Evolutionary conservation across 1,140 invertebrate species (phyloP), one percentile per base, ranked within the genome.

Genomic region (Chrysomallon squamiferum): DNA sequence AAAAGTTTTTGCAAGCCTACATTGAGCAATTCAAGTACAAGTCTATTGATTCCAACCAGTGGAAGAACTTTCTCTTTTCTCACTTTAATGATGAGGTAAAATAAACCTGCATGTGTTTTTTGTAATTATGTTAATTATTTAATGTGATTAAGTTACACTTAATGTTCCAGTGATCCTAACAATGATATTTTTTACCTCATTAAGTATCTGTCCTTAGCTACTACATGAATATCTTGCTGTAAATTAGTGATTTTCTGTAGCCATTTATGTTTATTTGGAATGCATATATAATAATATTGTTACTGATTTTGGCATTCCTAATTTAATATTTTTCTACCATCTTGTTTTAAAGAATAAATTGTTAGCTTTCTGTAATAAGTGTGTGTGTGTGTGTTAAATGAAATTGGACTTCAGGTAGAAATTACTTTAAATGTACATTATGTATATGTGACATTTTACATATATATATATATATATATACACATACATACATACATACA

Each of bases 1-100:
- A 97, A 74, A 89, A 90, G 38, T 98, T 96, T 84, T 84, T 98
- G 25, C 88, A 89, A 65, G 88, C 90, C 0, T 97, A 98, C 82
- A 88, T 97, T 65, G 87, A 92, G 47, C 89, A 91, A 62, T 97
- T 90, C 85, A 91, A 93, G 70, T 91, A 90, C 75, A 89, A 94
- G 79, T 95, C 95, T 1, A 90, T 98, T 62, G 90, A 90, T 60
- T 94, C 94, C 0, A 85, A 91, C 41, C 89, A 92, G 68, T 97
- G 95, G 85, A 94, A 94, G 80, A 79, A 86, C 0, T 93, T 89
- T 75, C 86, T 97, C 20, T 89, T 91, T 65, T 87, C 91, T 7
- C 95, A 94, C 81, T 97, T 97, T 84, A 84, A 86, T 54, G 87
- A 89, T 43, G 80, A 88, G 80, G 87, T 86, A 70, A 69, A 33